A percentile compares a stretch with the other conserved stretches of the same genome.
Evolutionary conservation across 2,113 vertebrate species (phyloP).

Genomic region (Callipepla californica): DNA sequence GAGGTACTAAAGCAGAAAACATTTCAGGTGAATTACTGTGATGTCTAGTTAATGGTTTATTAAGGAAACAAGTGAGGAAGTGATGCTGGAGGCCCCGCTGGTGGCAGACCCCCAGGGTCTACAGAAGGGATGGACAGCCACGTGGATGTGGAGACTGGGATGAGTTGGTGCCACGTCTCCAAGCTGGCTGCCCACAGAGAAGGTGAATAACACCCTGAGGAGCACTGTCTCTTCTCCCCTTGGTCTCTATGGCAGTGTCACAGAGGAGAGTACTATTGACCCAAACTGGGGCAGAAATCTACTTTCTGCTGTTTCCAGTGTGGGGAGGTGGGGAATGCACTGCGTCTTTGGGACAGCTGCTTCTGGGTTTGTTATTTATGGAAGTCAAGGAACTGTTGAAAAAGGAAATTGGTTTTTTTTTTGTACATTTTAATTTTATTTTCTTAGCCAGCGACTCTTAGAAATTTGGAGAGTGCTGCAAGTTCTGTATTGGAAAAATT

Average conservation of each 20-base stretch:
- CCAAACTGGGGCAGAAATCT: not conserved
- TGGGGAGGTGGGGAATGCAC: not conserved
- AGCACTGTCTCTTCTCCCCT: not conserved
- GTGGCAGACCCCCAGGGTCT: not conserved
- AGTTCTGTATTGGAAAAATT: not conserved
- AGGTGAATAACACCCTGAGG: not conserved
- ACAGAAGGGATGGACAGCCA: not conserved
- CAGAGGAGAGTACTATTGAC: not conserved
- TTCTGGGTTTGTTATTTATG: not conserved
- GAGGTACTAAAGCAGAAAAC: not conserved
- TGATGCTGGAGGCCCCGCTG: too few relatives aligned
- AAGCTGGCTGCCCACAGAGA: not conserved
- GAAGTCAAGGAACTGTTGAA: not conserved
- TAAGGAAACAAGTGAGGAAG: not conserved
- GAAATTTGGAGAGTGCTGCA: not conserved
- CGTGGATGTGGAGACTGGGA: accelerated
- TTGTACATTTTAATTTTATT: not conserved
- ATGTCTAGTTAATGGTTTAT: not conserved
- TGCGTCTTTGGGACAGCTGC: not conserved
- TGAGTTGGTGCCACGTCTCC: not conserved
- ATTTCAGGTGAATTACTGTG: accelerated
- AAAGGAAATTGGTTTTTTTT: not conserved
- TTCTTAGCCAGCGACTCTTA: not conserved
- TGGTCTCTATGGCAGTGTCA: not conserved
- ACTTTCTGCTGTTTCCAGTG: not conserved